Base-by-base conservation (phyloP, 2,113 vertebrate genomes). In the Nerophis lumbriciformis region DNA sequence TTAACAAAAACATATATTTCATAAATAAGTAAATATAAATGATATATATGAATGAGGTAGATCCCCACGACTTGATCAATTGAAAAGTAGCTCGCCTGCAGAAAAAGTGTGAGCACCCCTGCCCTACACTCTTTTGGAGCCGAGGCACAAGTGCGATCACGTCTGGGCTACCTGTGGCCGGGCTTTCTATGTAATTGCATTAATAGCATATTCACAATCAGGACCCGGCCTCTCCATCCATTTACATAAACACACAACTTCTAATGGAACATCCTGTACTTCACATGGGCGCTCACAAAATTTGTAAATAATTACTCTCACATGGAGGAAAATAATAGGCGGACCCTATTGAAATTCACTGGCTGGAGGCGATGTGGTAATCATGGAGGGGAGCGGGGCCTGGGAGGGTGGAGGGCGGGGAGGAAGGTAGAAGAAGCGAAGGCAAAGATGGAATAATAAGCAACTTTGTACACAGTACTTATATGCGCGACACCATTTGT, bases 291-390 rank as follows among this genome's bases (percentile, higher is more conserved):
- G 61, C 76, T 80, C 77, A 77, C 80, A 85, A 85, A 85, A 84
- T 90, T 87, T 87, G 85, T 89, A 88, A 88, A 90, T 90, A 87
- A 91, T 90, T 89, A 88, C 85, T 90, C 83, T 90, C 88, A 88
- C 81, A 88, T 90, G 87, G 80, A 78, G 74, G 73, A 65, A 83
- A 85, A 88, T 85, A 87, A 89, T 85, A 86, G 84, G 85, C 60
- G 72, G 75, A 81, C 83, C 76, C 80, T 80, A 85, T 88, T 87
- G 77, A 87, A 87, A 90, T 89, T 85, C 84, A 83, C 70, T 85
- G 64, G 80, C 90, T 88, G 21, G 64, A 80, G 90, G 90, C 88
- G 21, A 61, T 88, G 84, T 76, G 79, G 88, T 85, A 88, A 87
- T 89, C 85, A 88, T 35, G 76, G 77, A 73, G 75, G 80, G 77